phyloP scores from a whole-genome alignment of 2,113 vertebrate genomes.

The Dipodomys merriami region DNA sequence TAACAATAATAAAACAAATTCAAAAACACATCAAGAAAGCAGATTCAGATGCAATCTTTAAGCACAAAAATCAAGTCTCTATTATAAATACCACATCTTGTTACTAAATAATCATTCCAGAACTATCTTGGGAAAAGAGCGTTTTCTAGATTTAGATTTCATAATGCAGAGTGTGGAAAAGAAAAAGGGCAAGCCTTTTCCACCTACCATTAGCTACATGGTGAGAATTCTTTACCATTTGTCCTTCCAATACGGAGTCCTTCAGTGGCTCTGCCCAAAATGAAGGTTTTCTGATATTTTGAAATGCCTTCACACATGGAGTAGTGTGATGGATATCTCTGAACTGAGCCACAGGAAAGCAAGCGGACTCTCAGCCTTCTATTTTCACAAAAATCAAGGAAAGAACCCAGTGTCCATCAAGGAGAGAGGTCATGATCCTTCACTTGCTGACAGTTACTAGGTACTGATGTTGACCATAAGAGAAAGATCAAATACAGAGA shows the following conservation, averaged over 20 bases:
- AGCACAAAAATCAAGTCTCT: slow-evolving; percentile 39
- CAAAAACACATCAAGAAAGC: slow-evolving; percentile 33
- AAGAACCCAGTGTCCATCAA: slow-evolving; percentile 79
- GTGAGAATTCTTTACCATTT: slow-evolving; percentile 74
- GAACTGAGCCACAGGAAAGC: slow-evolving; percentile 71
- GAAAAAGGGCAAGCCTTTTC: neutral
- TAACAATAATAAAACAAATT: neutral
- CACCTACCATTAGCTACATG: slow-evolving; percentile 64
- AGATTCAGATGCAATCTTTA: slow-evolving; percentile 49
- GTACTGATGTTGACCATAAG: slow-evolving; percentile 64
- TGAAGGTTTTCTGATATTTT: slow-evolving; percentile 72
- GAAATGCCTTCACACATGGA: slow-evolving; percentile 75
- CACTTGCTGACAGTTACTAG: slow-evolving; percentile 68
- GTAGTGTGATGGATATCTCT: slow-evolving; percentile 77
- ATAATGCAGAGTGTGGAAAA: slow-evolving; percentile 36
- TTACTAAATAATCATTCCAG: slow-evolving; percentile 61
- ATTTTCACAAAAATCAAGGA: slow-evolving; percentile 76
- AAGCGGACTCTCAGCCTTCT: slow-evolving; percentile 84
- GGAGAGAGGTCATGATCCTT: slow-evolving; percentile 68
- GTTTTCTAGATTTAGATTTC: slow-evolving; percentile 72
- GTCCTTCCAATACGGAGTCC: slow-evolving; percentile 73
- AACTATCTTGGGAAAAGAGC: slow-evolving; percentile 11
- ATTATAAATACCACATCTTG: slow-evolving; percentile 35
- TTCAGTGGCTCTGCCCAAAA: slow-evolving; percentile 76
- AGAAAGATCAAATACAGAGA: slow-evolving; percentile 64